phyloP scores from a whole-genome alignment of 1,140 invertebrate species.

The Drosophila pachea region DNA sequence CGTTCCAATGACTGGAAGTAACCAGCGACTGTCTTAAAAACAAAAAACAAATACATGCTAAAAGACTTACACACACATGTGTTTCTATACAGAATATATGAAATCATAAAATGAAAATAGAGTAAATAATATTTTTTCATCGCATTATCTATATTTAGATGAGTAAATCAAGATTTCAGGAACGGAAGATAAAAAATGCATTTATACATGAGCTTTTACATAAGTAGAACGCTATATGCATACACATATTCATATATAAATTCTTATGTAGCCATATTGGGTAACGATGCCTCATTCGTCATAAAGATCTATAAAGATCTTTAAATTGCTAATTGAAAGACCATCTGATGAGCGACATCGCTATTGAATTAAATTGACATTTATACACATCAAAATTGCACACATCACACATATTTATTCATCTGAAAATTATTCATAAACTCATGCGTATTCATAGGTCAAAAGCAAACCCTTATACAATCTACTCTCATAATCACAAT shows the following conservation, averaged over 20 bases:
- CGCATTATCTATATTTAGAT: too few species aligned
- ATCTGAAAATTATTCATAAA: not conserved
- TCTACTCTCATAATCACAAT: too few species aligned
- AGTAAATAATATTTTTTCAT: not conserved
- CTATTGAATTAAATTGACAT: conserved; percentile 28
- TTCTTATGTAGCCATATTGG: conserved; percentile 29
- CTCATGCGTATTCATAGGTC: too few species aligned
- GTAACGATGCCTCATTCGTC: conserved; percentile 16
- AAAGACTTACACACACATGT: not conserved
- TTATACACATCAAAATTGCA: conserved; percentile 24
- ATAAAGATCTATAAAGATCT: conserved; percentile 42
- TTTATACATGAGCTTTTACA: too few species aligned
- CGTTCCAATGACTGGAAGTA: conserved; percentile 18
- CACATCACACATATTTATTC: not conserved
- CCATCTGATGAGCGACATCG: conserved; percentile 8
- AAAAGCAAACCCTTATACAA: too few species aligned
- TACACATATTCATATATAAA: conserved; percentile 23
- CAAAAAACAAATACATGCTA: not conserved
- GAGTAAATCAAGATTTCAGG: too few species aligned
- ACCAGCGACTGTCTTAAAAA: not conserved
- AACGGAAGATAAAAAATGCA: too few species aligned
- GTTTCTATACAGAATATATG: not conserved
- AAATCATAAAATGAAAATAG: not conserved
- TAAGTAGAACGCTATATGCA: not conserved
- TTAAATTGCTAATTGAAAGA: conserved; percentile 35